Evolutionary conservation across 2,888 invertebrate species (phyloP), one percentile per base, ranked within the genome.

Genomic region (Lottia scabra): DNA sequence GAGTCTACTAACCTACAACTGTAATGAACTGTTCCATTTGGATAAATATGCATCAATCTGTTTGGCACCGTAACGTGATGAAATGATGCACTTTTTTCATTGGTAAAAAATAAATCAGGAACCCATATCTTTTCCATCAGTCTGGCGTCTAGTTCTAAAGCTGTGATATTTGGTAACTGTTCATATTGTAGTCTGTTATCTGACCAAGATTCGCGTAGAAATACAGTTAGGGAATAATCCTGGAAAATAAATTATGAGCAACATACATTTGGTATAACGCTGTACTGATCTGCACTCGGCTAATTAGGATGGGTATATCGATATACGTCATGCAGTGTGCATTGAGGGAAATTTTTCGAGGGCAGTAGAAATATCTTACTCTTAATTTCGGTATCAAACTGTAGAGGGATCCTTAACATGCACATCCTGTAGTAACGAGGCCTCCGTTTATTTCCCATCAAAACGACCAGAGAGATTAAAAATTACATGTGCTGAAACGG

Each of bases 1-100:
- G 5, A 30, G 30, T 30, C 27, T 19, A 46, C 70, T 63, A 71
- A 83, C 84, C 84, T 81, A 56, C 81, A 71, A 67, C 84, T 83
- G 74, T 85, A 86, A 8, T 79, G 73, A 0, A 84, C 78, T 10
- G 77, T 75, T 5, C 86, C 86, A 56, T 83, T 74, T 3, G 82
- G 82, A 66, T 81, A 83, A 13, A 86, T 79, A 63, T 85, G 83
- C 81, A 86, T 81, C 38, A 86, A 78, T 67, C 78, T 80, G 69
- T 86, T 86, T 13, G 85, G 85, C 0, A 86, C 84, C 0, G 85
- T 86, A 27, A 86, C 79, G 23, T 79, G 74, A 70, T 86, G 85
- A 63, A 84, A 78, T 19, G 74, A 67, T 2, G 83, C 85, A 8
- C 73, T 68, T 70, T 86, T 86, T 72, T 86, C 86, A 71, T 86